phyloP scores from a whole-genome alignment of 2,888 invertebrate genomes.

The Cephus pygmeus region DNA sequence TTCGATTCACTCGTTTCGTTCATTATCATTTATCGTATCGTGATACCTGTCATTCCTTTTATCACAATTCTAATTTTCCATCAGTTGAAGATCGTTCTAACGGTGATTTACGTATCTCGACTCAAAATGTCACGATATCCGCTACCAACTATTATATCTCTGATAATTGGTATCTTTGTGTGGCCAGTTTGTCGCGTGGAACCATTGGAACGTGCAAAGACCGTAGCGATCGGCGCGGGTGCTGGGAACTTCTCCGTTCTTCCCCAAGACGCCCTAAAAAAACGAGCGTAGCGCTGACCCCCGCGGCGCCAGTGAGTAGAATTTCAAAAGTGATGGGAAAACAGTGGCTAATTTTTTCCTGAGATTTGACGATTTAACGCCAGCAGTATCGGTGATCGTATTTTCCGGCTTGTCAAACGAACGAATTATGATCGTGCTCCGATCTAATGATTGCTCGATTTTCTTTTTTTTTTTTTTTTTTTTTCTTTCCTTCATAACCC shows the following conservation, averaged over 20 bases:
- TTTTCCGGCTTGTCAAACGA: conserved; percentile 50
- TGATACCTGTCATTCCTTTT: not conserved
- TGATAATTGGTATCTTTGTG: conserved; percentile 45
- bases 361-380: not conserved
- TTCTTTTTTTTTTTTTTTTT: conserved; percentile 19
- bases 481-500: conserved; percentile 11
- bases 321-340: conserved; percentile 4
- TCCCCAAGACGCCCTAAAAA: conserved; percentile 51
- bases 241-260: conserved; percentile 53
- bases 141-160: conserved; percentile 18
- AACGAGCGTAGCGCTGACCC: conserved; percentile 50
- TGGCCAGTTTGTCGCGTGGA: conserved; percentile 59
- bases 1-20: not conserved
- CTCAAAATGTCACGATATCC: not conserved
- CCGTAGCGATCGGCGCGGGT: conserved; percentile 54
- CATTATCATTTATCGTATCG: not conserved
- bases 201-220: conserved; percentile 55
- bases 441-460: conserved; percentile 5
- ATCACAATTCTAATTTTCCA: not conserved
- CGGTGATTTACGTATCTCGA: not conserved
- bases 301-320: conserved; percentile 58
- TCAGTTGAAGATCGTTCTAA: not conserved
- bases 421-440: conserved; percentile 42
- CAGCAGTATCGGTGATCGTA: not conserved
- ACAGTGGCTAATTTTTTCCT: not conserved